Percentiles rank a stretch among this genome's conserved stretches.
Evolutionary conservation across 2,113 vertebrate genomes (phyloP).

Genomic region (Geococcyx californianus): DNA sequence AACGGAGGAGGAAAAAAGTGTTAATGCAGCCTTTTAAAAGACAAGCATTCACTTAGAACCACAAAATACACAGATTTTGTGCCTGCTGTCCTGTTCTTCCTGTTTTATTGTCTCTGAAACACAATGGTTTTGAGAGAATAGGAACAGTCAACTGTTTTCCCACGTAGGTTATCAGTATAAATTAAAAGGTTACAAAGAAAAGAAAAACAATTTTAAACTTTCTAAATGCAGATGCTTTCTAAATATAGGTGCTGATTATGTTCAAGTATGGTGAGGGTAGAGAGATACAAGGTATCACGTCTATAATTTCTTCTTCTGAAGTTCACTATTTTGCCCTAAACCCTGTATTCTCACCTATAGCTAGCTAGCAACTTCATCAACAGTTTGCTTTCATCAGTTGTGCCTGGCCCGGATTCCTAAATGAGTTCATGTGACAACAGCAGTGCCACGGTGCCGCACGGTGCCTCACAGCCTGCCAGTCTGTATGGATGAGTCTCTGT

Average conservation of each 20-base stretch:
- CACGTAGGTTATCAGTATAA: not conserved
- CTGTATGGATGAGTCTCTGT: not conserved
- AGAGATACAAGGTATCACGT: not conserved
- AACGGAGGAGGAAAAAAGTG: not conserved
- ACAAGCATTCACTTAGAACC: not conserved
- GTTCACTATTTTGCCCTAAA: not conserved
- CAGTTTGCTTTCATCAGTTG: not conserved
- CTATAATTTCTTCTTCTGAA: not conserved
- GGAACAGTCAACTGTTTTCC: not conserved
- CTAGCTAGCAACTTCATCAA: not conserved
- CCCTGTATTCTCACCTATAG: not conserved
- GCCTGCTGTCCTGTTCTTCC: not conserved
- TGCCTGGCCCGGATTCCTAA: not conserved
- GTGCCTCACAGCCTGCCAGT: not conserved
- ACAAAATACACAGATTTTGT: not conserved
- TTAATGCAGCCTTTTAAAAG: not conserved
- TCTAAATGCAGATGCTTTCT: too few relatives aligned
- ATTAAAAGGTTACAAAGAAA: not conserved
- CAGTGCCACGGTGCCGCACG: not conserved
- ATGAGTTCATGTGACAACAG: not conserved
- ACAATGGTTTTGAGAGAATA: not conserved
- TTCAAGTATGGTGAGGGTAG: not conserved
- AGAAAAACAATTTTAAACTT: not conserved
- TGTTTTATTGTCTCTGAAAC: not conserved
- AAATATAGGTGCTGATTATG: not conserved